These are phyloP conservation scores for Avahi laniger DNA, from an alignment of 2,797 vertebrate species.

Conservation along the genomic window DNA sequence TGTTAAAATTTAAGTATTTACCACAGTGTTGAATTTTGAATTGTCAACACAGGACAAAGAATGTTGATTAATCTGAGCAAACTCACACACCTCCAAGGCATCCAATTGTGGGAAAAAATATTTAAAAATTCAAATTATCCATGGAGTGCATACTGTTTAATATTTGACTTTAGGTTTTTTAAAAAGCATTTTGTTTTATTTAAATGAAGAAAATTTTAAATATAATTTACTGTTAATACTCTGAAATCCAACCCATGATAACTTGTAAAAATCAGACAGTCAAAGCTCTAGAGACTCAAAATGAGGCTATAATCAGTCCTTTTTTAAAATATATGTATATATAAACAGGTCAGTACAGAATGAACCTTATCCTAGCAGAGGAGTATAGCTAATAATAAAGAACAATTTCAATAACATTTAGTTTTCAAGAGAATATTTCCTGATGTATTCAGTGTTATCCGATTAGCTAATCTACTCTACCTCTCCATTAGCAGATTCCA, in stretches of 20 bases:
- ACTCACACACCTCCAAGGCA: neutral
- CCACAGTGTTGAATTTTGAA: conserved; percentile 41
- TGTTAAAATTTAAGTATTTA: conserved; percentile 44
- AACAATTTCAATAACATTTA: neutral
- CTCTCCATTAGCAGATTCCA: neutral
- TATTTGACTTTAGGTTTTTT: neutral
- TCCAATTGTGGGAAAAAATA: neutral
- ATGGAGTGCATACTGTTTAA: neutral
- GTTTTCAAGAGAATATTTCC: neutral
- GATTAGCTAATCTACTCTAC: neutral
- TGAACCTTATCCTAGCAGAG: neutral
- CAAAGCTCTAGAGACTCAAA: neutral
- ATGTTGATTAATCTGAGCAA: conserved; percentile 14
- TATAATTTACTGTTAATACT: neutral
- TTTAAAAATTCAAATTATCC: neutral
- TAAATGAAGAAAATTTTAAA: neutral
- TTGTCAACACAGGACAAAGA: neutral
- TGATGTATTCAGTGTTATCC: neutral
- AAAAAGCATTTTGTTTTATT: neutral
- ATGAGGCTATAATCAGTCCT: neutral
- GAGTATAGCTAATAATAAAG: neutral
- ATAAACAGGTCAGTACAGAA: neutral
- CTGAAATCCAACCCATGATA: neutral
- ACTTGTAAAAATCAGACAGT: neutral
- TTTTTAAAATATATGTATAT: neutral